Conservation (phyloP, 2,113 vertebrate species). For the Rhineura floridana region DNA sequence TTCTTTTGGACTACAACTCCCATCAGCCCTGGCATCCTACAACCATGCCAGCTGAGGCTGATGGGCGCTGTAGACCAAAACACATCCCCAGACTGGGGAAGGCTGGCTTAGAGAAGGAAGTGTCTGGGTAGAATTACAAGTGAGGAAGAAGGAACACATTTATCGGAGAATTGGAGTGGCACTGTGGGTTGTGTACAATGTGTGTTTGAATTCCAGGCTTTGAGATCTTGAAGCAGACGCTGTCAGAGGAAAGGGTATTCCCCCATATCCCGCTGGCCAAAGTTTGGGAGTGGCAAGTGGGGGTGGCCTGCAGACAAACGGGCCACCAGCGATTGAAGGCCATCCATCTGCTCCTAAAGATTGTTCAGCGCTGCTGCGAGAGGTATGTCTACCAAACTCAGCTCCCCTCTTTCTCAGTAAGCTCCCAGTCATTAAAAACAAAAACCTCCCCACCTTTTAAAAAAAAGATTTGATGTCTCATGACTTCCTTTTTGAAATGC, state of each 20-base stretch:
- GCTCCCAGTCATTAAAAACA: neutral
- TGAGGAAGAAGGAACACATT: neutral
- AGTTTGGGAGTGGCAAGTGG: conserved; percentile 98
- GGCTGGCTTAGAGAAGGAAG: no score
- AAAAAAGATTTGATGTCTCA: neutral
- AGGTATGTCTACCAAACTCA: conserved; percentile 72
- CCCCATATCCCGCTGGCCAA: conserved; percentile 84
- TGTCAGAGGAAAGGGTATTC: conserved; percentile 87
- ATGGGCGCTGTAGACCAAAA: no score
- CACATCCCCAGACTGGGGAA: no score
- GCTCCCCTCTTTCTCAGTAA: neutral
- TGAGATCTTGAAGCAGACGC: conserved; percentile 96
- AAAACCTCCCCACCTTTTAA: neutral
- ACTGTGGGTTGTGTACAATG: neutral
- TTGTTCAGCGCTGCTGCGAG: conserved; percentile 83
- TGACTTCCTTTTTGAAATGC: neutral
- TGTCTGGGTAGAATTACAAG: no score
- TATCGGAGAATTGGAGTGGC: neutral
- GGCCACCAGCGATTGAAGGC: conserved; percentile 93
- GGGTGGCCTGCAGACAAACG: conserved; percentile 92
- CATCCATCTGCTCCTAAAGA: conserved; percentile 89
- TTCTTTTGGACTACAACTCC: no score
- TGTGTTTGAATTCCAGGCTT: conserved; percentile 79
- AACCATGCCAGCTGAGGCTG: no score
- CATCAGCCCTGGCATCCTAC: no score